Evolutionary conservation across 2,113 vertebrate genomes (phyloP).

Genomic region (Balaeniceps rex): DNA sequence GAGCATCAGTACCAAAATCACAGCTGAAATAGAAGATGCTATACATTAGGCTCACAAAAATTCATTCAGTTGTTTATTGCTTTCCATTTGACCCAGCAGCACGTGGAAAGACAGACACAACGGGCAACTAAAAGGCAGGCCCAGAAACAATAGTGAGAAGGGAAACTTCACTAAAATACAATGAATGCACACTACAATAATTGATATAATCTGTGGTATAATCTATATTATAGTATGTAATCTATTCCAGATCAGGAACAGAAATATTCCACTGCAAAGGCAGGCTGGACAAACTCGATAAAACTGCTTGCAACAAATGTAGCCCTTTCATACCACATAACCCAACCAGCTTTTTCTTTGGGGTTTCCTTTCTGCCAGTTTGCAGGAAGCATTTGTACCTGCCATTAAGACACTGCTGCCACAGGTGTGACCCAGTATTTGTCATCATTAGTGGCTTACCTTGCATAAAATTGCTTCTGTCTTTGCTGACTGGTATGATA

Average conservation of each 20-base stretch:
- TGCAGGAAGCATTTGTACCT: background rate
- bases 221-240: too few species aligned
- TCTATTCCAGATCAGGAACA: background rate
- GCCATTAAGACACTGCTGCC: background rate
- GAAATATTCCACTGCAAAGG: background rate
- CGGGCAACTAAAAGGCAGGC: background rate
- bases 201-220: background rate
- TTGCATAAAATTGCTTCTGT: background rate
- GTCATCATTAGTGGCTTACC: background rate
- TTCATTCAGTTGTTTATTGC: background rate
- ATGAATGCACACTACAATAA: background rate
- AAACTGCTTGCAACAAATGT: fast-evolving
- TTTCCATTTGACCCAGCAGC: background rate
- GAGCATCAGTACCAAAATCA: background rate
- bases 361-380: background rate
- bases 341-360: background rate
- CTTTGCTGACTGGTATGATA: background rate
- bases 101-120: background rate
- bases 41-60: background rate
- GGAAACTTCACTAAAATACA: background rate
- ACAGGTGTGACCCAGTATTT: background rate
- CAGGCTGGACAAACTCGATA: background rate
- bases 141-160: background rate
- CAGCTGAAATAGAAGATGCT: background rate
- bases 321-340: background rate